These are phyloP conservation scores for Lucilia cuprina DNA, from an alignment of 1,140 invertebrate species.

Conservation along the genomic window DNA sequence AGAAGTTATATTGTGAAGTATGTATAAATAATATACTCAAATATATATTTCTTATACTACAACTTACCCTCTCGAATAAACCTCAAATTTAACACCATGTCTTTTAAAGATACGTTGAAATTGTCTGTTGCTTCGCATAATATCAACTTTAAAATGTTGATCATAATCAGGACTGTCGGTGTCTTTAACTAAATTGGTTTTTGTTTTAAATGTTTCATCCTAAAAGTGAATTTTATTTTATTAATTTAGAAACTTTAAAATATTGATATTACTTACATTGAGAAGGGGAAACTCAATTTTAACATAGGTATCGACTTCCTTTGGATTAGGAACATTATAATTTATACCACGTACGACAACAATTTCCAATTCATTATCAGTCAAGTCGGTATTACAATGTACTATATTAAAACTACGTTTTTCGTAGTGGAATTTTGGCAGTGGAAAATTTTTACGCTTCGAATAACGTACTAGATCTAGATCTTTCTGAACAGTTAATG, in stretches of 20 bases:
- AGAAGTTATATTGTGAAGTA: neutral
- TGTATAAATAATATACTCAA: neutral
- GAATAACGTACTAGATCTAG: conserved; percentile 83
- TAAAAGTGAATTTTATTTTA: conserved; percentile 56
- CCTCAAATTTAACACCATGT: conserved; percentile 87
- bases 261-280: conserved; percentile 68
- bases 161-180: conserved; percentile 91
- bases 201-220: conserved; percentile 80
- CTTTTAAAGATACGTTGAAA: conserved; percentile 88
- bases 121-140: conserved; percentile 79
- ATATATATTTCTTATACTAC: too few relatives aligned
- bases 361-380: conserved; percentile 89
- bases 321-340: conserved; percentile 82
- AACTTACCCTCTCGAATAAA: conserved; percentile 91
- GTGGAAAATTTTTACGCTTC: conserved; percentile 64
- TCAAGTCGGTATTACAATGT: conserved; percentile 92
- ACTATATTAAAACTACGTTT: conserved; percentile 87
- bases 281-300: conserved; percentile 94
- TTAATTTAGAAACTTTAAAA: neutral
- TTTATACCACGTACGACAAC: conserved; percentile 86
- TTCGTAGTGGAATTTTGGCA: conserved; percentile 95
- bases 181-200: conserved; percentile 80
- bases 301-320: conserved; percentile 93
- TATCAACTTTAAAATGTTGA: conserved; percentile 77
- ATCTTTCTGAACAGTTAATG: conserved; percentile 84